Evolutionary conservation across 1,140 invertebrate genomes (phyloP).

Genomic region (Papilio aristodemus): DNA sequence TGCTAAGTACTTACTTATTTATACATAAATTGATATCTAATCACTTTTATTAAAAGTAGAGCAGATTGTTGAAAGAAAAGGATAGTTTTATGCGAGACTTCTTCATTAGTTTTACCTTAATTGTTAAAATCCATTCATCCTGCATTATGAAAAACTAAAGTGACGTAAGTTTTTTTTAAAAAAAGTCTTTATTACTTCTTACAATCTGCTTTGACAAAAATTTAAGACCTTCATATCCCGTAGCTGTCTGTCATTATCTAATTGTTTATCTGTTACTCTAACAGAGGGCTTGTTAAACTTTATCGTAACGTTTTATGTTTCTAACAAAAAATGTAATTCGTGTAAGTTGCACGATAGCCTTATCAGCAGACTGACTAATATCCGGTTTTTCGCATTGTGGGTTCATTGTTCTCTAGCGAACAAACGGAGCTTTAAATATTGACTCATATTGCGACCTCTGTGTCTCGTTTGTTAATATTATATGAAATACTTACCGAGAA

Average conservation of each 20-base stretch:
- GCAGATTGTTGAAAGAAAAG: too few relatives aligned
- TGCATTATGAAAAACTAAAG: too few relatives aligned
- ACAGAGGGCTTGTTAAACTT: slow-evolving; percentile 3
- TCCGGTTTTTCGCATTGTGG: slow-evolving; percentile 47
- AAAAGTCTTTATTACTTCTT: too few relatives aligned
- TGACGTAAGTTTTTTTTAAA: too few relatives aligned
- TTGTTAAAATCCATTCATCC: too few relatives aligned
- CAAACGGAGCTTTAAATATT: slow-evolving; percentile 42
- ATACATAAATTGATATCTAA: too few relatives aligned
- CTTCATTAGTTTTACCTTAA: too few relatives aligned
- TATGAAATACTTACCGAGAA: slow-evolving; percentile 36
- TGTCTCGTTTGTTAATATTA: neutral
- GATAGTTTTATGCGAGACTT: too few relatives aligned
- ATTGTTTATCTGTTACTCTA: neutral
- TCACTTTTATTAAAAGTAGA: too few relatives aligned
- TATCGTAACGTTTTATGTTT: slow-evolving; percentile 23
- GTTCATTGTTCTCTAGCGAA: slow-evolving; percentile 44
- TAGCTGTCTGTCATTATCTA: neutral
- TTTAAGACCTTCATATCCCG: neutral
- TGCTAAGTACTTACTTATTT: too few relatives aligned
- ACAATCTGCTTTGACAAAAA: neutral
- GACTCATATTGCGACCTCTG: slow-evolving; percentile 35
- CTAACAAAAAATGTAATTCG: slow-evolving; percentile 50
- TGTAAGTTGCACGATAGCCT: slow-evolving; percentile 50
- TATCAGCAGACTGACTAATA: slow-evolving; percentile 56